Conservation (phyloP, 2,797 vertebrate genomes). For the Fringilla coelebs region DNA sequence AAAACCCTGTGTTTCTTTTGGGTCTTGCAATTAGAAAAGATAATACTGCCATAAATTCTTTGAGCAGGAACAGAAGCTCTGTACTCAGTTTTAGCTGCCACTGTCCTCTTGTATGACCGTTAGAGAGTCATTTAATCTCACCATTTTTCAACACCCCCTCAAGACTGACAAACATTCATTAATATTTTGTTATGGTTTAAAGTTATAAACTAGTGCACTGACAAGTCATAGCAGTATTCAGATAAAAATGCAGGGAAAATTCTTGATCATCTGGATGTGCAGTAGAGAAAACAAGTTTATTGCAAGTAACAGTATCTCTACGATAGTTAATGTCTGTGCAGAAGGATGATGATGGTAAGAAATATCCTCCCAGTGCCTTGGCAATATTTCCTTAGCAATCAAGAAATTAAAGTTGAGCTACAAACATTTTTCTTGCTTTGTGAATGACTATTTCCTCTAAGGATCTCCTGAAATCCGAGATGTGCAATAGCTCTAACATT, state of each 20-base stretch:
- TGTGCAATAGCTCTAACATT: not conserved
- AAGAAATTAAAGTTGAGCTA: slow-evolving; percentile 30
- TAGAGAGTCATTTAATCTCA: not conserved
- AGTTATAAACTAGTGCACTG: not conserved
- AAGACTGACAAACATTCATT: not conserved
- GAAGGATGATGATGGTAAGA: not conserved
- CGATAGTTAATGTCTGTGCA: not conserved
- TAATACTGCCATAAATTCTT: not conserved
- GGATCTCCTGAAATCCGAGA: slow-evolving; percentile 24
- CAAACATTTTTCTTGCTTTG: not conserved
- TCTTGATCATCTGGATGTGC: not conserved
- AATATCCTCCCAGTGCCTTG: not conserved
- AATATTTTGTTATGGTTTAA: not conserved
- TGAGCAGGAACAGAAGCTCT: not conserved
- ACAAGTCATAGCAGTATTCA: not conserved
- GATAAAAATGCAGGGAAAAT: not conserved
- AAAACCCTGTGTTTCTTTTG: not conserved
- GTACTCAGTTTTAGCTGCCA: not conserved
- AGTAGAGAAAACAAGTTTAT: not conserved
- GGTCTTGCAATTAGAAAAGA: not conserved
- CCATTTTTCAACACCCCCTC: not conserved
- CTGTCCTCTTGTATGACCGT: not conserved
- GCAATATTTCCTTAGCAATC: slow-evolving; percentile 29
- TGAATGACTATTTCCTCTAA: not conserved
- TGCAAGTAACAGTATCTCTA: slow-evolving; percentile 4